Percentiles rank a stretch among this genome's conserved stretches.
Evolutionary conservation across 30 jellyfish, hydroid and myxozoan species (phyloP).

Genomic region (Turritopsis rubra): DNA sequence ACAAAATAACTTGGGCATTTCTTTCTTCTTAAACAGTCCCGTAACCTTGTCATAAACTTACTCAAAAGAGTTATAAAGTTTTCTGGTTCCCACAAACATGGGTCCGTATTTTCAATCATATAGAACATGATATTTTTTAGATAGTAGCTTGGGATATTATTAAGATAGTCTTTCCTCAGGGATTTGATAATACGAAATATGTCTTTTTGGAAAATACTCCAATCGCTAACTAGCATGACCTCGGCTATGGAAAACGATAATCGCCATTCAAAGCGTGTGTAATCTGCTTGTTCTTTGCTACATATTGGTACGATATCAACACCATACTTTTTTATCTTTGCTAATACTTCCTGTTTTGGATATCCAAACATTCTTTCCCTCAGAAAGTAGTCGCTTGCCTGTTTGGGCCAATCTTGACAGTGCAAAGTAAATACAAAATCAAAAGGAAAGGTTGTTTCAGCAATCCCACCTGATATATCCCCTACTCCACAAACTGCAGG

Average conservation of each 20-base stretch:
- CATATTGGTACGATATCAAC: slow-evolving; percentile 42
- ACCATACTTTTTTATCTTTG: slow-evolving; percentile 14
- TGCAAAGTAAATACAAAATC: slow-evolving; percentile 44
- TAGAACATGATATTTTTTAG: slow-evolving; percentile 39
- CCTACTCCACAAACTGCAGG: slow-evolving; percentile 37
- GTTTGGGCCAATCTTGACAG: slow-evolving; percentile 35
- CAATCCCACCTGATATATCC: slow-evolving; percentile 36
- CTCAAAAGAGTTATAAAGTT: slow-evolving; percentile 7
- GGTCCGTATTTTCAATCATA: slow-evolving; percentile 15
- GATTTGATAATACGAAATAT: slow-evolving; percentile 34
- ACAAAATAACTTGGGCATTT: slow-evolving; percentile 35
- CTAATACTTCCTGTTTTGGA: slow-evolving; percentile 16
- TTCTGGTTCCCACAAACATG: slow-evolving; percentile 28
- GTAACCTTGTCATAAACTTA: neutral
- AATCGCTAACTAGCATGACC: slow-evolving; percentile 6
- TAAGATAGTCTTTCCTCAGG: slow-evolving; percentile 21
- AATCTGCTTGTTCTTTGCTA: neutral
- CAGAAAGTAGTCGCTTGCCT: slow-evolving; percentile 24
- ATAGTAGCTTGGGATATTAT: slow-evolving; percentile 24
- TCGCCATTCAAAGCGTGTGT: slow-evolving; percentile 31
- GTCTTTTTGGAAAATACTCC: slow-evolving; percentile 37
- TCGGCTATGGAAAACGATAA: slow-evolving; percentile 48
- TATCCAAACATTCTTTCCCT: slow-evolving; percentile 16
- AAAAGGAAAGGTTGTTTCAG: slow-evolving; percentile 26
- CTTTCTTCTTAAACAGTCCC: neutral